Evolutionary conservation across 1,140 invertebrate species (phyloP), one percentile per base, ranked within the genome.

Genomic region (Triops cancriformis): DNA sequence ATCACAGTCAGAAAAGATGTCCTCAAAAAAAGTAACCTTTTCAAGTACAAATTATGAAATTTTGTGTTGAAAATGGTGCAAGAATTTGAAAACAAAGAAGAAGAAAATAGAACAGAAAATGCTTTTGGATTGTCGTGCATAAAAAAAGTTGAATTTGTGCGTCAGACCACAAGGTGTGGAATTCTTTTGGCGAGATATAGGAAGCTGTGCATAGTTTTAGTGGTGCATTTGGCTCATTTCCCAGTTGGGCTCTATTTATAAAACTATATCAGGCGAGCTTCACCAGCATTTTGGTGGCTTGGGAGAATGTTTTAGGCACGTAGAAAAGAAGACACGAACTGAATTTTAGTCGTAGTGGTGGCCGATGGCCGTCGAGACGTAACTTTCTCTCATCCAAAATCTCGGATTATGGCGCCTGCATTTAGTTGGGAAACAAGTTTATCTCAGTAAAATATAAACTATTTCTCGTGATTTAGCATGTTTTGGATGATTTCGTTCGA

Each of bases 201-300:
- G 31, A 37, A 64, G 51, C 51, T 18, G 18, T 64, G 51, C 51
- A 64, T 64, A 64, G 18, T 64, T 64, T 64, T 37, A 37, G 23
- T 64, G 51, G 51, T 64, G 51, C 51, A 64, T 23, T 64, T 64
- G 51, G 51, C 51, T 64, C 51, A 64, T 64, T 64, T 64, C 51
- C 51, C 18, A 64, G 51, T 37, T 2, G 7, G 31, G 31, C 18
- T 64, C 51, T 23, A 64, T 64, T 64, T 64, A 64, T 64, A 64
- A 64, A 64, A 37, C 31, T 64, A 64, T 18, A 23, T n/a, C 14
- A 64, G 14, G 14, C 4, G 18, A 64, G 51, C 51, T 64, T 64
- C 51, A 64, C 10, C 51, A 64, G 6, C 51, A 6, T 14, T 12
- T 64, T 64, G 5, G 51, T 6, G 51, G 51, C 3, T 23, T 64